These are phyloP conservation scores for Archips xylosteana DNA, from an alignment of 2,888 invertebrate species.

Conservation along the genomic window DNA sequence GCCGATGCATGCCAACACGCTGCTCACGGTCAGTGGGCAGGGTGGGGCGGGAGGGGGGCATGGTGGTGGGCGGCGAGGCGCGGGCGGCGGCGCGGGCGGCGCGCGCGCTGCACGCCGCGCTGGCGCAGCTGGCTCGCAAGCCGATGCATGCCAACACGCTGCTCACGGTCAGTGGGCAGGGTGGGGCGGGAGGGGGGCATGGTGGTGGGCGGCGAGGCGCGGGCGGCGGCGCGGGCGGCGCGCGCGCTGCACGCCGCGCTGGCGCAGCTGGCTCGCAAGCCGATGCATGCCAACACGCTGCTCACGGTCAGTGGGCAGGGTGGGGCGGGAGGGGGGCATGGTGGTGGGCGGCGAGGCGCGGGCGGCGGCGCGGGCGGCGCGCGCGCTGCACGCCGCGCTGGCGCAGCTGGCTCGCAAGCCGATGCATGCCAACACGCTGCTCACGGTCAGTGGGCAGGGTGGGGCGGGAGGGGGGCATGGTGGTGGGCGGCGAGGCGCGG, in stretches of 20 bases:
- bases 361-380: constrained; percentile 60
- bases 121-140: constrained; percentile 49
- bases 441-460: constrained; percentile 10
- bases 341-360: constrained; percentile 65
- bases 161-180: constrained; percentile 11
- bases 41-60: constrained; percentile 4
- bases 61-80: constrained; percentile 65
- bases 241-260: constrained; percentile 62
- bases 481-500: constrained; percentile 63
- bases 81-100: constrained; percentile 60
- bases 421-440: constrained; percentile 8
- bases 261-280: constrained; percentile 46
- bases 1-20: constrained; percentile 9
- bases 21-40: constrained; percentile 10
- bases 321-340: no score
- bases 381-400: constrained; percentile 61
- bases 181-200: no score
- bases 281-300: constrained; percentile 7
- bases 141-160: constrained; percentile 11
- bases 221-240: constrained; percentile 59
- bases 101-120: constrained; percentile 61
- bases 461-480: no score
- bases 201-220: constrained; percentile 65
- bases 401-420: constrained; percentile 46
- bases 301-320: constrained; percentile 11